Conservation (phyloP, 2,888 invertebrate genomes). For the Frankliniella fusca region DNA sequence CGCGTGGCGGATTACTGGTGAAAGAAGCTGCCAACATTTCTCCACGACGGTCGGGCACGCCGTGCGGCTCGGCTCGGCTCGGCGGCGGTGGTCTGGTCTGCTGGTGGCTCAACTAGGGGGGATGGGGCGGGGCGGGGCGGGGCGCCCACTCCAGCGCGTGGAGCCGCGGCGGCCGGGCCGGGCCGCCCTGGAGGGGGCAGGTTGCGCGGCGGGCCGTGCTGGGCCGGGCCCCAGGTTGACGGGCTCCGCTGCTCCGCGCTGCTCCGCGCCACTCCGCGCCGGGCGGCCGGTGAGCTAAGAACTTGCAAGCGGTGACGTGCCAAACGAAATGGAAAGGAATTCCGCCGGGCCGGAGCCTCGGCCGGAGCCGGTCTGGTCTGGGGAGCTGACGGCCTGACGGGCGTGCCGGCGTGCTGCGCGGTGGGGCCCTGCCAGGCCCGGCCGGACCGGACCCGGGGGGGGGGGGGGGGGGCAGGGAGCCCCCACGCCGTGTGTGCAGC, state of each 20-base stretch:
- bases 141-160: background rate
- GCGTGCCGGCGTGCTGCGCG: background rate
- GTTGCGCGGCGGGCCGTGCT: background rate
- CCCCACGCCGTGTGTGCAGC: background rate
- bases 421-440: background rate
- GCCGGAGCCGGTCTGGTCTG: background rate
- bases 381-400: background rate
- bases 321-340: conserved; percentile 24
- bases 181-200: background rate
- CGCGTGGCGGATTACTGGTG: background rate
- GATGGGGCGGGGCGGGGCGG: background rate
- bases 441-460: background rate
- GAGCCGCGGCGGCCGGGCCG: background rate
- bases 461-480: background rate
- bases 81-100: too few species aligned
- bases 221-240: background rate
- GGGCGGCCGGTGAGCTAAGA: conserved; percentile 4
- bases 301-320: conserved; percentile 18
- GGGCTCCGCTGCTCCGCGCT: background rate
- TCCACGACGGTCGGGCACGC: too few species aligned
- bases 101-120: background rate
- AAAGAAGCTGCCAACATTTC: too few species aligned
- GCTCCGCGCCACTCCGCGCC: background rate
- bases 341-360: conserved; percentile 10
- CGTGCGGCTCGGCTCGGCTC: too few species aligned